Evolutionary conservation across 2,113 vertebrate species (phyloP).

Genomic region (Leucoraja erinaceus): DNA sequence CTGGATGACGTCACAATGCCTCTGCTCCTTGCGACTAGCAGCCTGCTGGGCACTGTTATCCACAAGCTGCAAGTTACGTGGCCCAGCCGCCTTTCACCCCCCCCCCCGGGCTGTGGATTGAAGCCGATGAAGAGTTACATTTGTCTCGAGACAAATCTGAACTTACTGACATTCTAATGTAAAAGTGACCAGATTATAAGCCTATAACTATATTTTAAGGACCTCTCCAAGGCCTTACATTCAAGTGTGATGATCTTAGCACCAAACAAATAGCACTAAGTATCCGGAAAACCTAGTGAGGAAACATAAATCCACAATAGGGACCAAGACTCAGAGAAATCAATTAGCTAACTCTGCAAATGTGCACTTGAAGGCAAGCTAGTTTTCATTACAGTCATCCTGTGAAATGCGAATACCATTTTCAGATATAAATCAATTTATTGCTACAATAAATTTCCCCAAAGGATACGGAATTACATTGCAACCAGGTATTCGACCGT

Average conservation of each 20-base stretch:
- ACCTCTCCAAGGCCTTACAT: neutral
- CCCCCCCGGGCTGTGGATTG: too few relatives aligned
- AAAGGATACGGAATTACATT: slow-evolving; percentile 90
- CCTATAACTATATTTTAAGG: neutral
- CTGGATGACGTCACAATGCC: too few relatives aligned
- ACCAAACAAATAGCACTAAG: neutral
- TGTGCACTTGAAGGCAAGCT: neutral
- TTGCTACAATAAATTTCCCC: neutral
- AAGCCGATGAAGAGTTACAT: too few relatives aligned
- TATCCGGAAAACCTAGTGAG: neutral
- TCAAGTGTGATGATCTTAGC: neutral
- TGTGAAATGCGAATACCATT: neutral
- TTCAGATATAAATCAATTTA: neutral
- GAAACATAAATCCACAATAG: neutral
- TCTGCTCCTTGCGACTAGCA: too few relatives aligned
- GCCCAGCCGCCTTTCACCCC: too few relatives aligned
- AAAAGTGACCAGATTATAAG: neutral
- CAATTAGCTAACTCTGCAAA: neutral
- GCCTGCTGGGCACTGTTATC: too few relatives aligned
- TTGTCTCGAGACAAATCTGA: too few relatives aligned
- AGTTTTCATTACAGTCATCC: neutral
- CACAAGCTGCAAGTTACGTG: too few relatives aligned
- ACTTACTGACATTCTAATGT: neutral
- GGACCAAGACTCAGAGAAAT: neutral
- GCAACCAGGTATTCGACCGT: slow-evolving; percentile 77